Conservation (phyloP, 2,888 invertebrate genomes). For the Drosophila colorata region DNA sequence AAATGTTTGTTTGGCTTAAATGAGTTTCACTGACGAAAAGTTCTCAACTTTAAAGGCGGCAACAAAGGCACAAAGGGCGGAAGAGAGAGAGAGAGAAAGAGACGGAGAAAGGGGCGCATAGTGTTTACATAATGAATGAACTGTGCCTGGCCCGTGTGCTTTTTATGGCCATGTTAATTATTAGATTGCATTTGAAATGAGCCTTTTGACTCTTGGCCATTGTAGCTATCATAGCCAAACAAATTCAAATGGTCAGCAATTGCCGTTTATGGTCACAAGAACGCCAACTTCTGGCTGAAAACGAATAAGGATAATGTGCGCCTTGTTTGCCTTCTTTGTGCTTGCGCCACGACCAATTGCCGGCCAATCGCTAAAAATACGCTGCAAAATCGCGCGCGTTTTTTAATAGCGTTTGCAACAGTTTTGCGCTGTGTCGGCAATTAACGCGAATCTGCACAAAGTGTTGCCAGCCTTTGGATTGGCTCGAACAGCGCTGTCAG, state of each 20-base stretch:
- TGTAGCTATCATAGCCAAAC: conserved; percentile 6
- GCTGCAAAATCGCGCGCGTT: conserved; percentile 11
- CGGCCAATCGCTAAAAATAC: conserved; percentile 2
- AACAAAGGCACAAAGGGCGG: conserved; percentile 4
- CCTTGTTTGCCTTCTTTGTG: conserved; percentile 2
- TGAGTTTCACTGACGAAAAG: conserved; percentile 69
- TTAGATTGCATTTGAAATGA: conserved; percentile 77
- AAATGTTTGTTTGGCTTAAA: conserved; percentile 81
- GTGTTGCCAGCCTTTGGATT: conserved; percentile 15
- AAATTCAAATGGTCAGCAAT: conserved; percentile 54
- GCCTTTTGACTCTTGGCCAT: conserved; percentile 37
- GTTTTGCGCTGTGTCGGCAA: conserved; percentile 49
- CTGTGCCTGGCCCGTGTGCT: conserved; percentile 58
- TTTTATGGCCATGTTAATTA: conserved; percentile 78
- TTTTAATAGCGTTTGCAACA: conserved; percentile 72
- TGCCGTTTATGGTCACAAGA: conserved; percentile 47
- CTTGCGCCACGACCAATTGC: conserved; percentile 17
- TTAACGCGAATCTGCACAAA: conserved; percentile 51
- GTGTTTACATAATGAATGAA: conserved; percentile 73
- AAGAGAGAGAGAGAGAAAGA: too few species aligned
- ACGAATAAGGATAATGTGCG: conserved; percentile 66
- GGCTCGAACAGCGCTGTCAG: not conserved
- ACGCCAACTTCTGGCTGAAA: conserved; percentile 24
- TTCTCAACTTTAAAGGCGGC: conserved; percentile 67
- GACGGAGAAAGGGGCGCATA: too few species aligned